Percentiles rank a stretch among this genome's conserved stretches.
These are phyloP conservation scores for Plebejus anna DNA, from an alignment of 2,888 invertebrate genomes.

Conservation along the genomic window DNA sequence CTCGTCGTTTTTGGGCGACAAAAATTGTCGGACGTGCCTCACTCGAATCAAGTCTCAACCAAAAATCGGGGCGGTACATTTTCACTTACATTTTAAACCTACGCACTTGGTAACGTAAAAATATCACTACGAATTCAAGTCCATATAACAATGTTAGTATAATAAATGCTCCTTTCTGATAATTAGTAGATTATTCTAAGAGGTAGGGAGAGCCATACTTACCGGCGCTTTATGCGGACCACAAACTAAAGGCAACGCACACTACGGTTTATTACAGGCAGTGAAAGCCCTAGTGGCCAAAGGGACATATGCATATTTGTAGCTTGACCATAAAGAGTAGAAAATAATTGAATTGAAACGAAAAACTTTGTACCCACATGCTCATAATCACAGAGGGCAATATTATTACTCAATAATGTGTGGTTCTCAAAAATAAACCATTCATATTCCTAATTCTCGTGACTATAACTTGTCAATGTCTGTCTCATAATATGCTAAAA, in stretches of 20 bases:
- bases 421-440: too few relatives aligned
- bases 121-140: conserved; percentile 61
- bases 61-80: conserved; percentile 48
- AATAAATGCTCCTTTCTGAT: conserved; percentile 63
- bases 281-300: neutral
- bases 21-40: neutral
- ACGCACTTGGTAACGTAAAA: conserved; percentile 69
- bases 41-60: conserved; percentile 3
- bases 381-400: too few relatives aligned
- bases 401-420: too few relatives aligned
- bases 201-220: conserved; percentile 44
- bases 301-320: too few relatives aligned
- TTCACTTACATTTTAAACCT: conserved; percentile 44
- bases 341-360: too few relatives aligned
- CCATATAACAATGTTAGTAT: conserved; percentile 44
- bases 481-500: too few relatives aligned
- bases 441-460: too few relatives aligned
- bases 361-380: too few relatives aligned
- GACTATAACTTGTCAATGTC: too few relatives aligned
- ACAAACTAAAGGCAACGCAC: conserved; percentile 29
- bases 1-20: neutral
- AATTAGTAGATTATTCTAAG: conserved; percentile 50
- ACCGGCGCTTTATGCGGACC: conserved; percentile 32
- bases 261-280: conserved; percentile 28
- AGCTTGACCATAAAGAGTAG: too few relatives aligned